These are phyloP conservation scores for Rattus rattus DNA, from an alignment of 2,113 vertebrate species.

Conservation along the genomic window DNA sequence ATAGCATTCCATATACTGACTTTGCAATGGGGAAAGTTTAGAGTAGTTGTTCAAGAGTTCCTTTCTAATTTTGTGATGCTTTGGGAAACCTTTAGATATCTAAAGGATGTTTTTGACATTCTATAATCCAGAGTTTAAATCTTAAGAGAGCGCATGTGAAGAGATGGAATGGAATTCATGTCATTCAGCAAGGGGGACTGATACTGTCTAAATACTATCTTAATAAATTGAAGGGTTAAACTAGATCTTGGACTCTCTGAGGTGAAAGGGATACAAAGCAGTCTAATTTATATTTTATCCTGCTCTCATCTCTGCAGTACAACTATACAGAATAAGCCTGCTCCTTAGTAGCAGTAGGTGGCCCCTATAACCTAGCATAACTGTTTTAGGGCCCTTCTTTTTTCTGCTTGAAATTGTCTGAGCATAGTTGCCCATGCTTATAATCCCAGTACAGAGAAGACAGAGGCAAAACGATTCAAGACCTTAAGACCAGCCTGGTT, in stretches of 20 bases:
- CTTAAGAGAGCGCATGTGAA: not conserved
- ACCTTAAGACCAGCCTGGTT: not conserved
- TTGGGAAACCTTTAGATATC: slow-evolving; percentile 12
- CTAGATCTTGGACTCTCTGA: not conserved
- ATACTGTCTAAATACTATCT: not conserved
- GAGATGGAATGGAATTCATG: too few relatives aligned
- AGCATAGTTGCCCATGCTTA: not conserved
- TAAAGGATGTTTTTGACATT: slow-evolving; percentile 26
- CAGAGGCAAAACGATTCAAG: not conserved
- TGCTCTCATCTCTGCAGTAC: not conserved
- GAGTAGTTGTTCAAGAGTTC: slow-evolving; percentile 8
- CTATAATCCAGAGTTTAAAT: slow-evolving; percentile 23
- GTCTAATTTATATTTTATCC: not conserved
- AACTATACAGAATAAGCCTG: not conserved
- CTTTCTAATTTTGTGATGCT: not conserved
- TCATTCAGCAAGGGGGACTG: not conserved
- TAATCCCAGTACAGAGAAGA: not conserved
- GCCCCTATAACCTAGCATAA: not conserved
- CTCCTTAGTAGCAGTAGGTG: not conserved
- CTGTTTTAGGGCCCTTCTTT: not conserved
- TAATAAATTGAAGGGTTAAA: not conserved
- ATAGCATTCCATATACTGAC: not conserved
- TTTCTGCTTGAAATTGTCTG: not conserved
- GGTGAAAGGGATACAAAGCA: not conserved
- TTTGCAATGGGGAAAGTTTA: not conserved